A percentile compares a stretch with the other conserved stretches of the same genome.
Conservation (phyloP, 1,140 invertebrate genomes). For the Tribolium madens region DNA sequence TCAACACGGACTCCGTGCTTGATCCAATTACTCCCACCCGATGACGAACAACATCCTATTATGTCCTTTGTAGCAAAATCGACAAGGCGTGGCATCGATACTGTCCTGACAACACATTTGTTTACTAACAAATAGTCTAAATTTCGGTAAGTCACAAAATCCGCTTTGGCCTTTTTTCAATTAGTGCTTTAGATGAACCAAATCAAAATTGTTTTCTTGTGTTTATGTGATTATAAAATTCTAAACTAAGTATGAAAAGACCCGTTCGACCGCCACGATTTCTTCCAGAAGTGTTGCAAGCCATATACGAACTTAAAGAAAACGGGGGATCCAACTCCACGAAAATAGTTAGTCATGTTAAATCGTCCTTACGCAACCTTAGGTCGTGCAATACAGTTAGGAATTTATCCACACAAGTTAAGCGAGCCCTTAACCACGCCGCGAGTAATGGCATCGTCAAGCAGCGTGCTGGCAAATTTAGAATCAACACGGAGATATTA, state of each 20-base stretch:
- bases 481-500: conserved; percentile 46
- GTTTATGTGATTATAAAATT: not conserved
- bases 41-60: conserved; percentile 12
- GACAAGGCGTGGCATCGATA: conserved; percentile 8
- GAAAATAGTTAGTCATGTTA: conserved; percentile 49
- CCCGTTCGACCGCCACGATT: conserved; percentile 32
- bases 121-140: not conserved
- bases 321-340: conserved; percentile 40
- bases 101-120: conserved; percentile 17
- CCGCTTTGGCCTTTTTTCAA: too few relatives aligned
- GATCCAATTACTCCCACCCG: conserved; percentile 12
- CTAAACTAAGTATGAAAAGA: conserved; percentile 23
- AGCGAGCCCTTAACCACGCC: conserved; percentile 63
- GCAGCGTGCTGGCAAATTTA: conserved; percentile 62
- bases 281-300: conserved; percentile 49
- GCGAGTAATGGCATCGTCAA: conserved; percentile 63
- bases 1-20: conserved; percentile 19
- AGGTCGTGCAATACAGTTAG: conserved; percentile 21
- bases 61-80: not conserved
- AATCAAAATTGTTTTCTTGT: not conserved
- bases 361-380: conserved; percentile 12
- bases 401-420: conserved; percentile 57
- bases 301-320: conserved; percentile 49
- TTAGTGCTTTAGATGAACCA: not conserved
- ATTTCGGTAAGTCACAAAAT: not conserved